Percentiles rank a stretch among this genome's conserved stretches.
These are phyloP conservation scores for Phorcus lineatus DNA, from an alignment of 2,888 invertebrate species.

Conservation along the genomic window DNA sequence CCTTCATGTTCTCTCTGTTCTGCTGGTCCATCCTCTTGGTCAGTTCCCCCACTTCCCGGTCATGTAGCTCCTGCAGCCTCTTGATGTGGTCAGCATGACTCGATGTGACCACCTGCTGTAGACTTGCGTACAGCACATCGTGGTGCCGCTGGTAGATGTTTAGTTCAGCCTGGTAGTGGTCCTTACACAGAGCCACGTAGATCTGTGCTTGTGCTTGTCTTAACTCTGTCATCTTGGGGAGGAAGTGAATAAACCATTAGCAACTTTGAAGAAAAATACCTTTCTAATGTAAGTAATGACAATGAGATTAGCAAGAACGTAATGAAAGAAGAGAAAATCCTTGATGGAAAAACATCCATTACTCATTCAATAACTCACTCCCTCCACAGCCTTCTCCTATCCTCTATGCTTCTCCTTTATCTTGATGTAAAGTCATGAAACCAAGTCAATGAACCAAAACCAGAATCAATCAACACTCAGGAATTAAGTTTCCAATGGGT, in stretches of 20 bases:
- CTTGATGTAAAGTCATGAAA: too few species aligned
- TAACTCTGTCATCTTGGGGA: conserved; percentile 69
- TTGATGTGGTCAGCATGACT: conserved; percentile 60
- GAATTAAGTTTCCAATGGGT: too few species aligned
- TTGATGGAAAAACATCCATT: too few species aligned
- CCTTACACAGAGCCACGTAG: conserved; percentile 74
- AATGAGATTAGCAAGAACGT: too few species aligned
- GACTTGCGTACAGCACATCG: conserved; percentile 79
- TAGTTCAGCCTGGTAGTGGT: conserved; percentile 84
- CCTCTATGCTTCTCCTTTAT: too few species aligned
- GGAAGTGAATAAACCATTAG: neutral
- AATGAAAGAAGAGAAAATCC: too few species aligned
- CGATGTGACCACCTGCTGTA: conserved; percentile 57
- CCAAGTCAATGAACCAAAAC: too few species aligned
- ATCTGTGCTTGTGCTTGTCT: conserved; percentile 70
- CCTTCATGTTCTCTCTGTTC: conserved; percentile 91
- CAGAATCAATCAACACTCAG: too few species aligned
- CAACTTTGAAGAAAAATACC: neutral
- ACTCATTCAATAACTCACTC: too few species aligned
- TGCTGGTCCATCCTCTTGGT: conserved; percentile 88
- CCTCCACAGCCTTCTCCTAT: too few species aligned
- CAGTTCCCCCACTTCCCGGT: conserved; percentile 74
- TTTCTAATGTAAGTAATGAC: neutral
- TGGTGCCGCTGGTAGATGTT: conserved; percentile 90
- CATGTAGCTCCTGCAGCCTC: conserved; percentile 77